Evolutionary conservation across 2,797 vertebrate genomes (phyloP).

Genomic region (Nannoperca obscura): DNA sequence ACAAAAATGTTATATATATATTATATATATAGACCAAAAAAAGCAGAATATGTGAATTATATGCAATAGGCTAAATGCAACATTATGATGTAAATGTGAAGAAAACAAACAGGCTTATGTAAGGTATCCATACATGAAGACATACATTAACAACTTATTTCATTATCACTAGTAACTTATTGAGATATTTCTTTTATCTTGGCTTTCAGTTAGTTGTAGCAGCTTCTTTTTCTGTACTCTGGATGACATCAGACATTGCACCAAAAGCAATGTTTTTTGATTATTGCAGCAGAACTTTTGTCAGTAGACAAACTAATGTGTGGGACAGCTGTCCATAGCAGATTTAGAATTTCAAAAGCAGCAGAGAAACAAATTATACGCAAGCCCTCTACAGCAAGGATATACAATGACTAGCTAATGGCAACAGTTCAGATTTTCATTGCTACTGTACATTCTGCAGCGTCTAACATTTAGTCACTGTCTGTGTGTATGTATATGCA

Average conservation of each 20-base stretch:
- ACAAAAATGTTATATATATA: too few species aligned
- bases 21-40: neutral
- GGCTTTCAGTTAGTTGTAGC: neutral
- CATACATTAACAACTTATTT: neutral
- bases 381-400: neutral
- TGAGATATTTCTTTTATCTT: neutral
- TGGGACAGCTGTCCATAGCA: neutral
- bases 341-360: constrained; percentile 3
- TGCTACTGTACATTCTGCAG: neutral
- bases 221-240: neutral
- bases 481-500: neutral
- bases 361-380: neutral
- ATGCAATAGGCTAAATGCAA: neutral
- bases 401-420: neutral
- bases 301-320: neutral
- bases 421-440: neutral
- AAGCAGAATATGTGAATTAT: neutral
- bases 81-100: neutral
- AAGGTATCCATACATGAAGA: neutral
- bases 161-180: neutral
- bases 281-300: neutral
- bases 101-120: neutral
- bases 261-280: neutral
- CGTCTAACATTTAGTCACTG: neutral
- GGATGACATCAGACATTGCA: neutral